Evolutionary conservation across 53 echinoderm and acorn worm genomes (phyloP), one percentile per base, ranked within the genome.

Genomic region (Stichopus horrens): DNA sequence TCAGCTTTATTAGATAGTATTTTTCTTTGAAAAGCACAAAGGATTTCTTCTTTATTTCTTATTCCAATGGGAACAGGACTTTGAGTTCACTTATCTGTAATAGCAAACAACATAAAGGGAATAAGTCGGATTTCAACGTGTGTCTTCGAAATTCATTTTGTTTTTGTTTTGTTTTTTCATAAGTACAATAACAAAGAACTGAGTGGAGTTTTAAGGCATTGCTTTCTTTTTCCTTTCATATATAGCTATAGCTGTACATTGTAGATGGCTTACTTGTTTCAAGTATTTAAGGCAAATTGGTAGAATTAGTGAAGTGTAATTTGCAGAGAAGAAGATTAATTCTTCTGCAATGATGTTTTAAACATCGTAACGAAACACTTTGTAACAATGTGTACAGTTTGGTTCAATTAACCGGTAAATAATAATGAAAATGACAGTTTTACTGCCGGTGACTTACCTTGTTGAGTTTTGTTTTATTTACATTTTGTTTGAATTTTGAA

Each of bases 311-410:
- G 81, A 58, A 81, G 58, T 81, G 81, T 56, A 81, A 81, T 56
- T 56, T 81, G 81, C 58, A 81, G 21, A 81, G 81, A 81, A 79
- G 16, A 81, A 81, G n/a, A 9, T 56, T 21, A 21, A 19, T 55
- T 58, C 58, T 81, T 21, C 56, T 57, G 81, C 21, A 81, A 58
- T 81, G 21, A 57, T 81, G 81, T 5, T 22, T 54, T 75, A 56
- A 81, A 4, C 20, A 18, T 81, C 58, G 81, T 81, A 56, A n/a
- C 20, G 37, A 37, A 58, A 85, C 85, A 58, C 85, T 85, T 85
- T 85, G 85, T 85, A 85, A 65, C 85, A 37, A 85, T 68, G 85
- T 85, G 85, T 85, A 85, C 85, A 85, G 67, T 66, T 85, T 85
- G 66, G 22, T 52, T 23, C 63, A 19, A 85, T 66, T 66, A 58